Conservation (phyloP, 2,888 invertebrate species). For the Clunio marinus region DNA sequence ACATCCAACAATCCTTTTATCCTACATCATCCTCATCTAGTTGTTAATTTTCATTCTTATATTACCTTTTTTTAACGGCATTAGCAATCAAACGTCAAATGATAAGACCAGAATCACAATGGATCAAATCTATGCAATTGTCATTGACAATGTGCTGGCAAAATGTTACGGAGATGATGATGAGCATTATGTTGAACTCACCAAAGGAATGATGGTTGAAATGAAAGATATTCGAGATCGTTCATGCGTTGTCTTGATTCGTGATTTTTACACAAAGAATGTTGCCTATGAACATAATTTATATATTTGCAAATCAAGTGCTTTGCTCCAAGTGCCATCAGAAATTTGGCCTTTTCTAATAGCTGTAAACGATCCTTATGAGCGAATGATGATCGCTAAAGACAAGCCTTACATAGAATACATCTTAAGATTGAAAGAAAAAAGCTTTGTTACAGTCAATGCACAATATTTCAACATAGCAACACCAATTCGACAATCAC, state of each 20-base stretch:
- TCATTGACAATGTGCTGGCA: conserved; percentile 19
- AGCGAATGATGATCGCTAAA: conserved; percentile 53
- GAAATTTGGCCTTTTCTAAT: conserved; percentile 55
- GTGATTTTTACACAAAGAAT: conserved; percentile 22
- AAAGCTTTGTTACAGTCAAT: conserved; percentile 49
- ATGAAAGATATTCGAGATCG: background rate
- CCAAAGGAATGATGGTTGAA: conserved; percentile 12
- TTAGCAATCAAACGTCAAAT: too few relatives aligned
- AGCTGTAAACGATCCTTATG: conserved; percentile 53
- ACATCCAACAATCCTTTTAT: too few relatives aligned
- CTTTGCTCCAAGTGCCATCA: conserved; percentile 44
- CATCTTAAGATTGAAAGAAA: conserved; percentile 45
- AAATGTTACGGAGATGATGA: background rate
- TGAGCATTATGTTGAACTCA: background rate
- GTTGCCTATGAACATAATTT: conserved; percentile 42
- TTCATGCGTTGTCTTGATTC: background rate
- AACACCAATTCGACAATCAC: background rate
- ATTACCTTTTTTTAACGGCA: too few relatives aligned
- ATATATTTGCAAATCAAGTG: conserved; percentile 44
- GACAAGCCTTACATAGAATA: conserved; percentile 52
- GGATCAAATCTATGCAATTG: conserved; percentile 15
- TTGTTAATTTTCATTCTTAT: too few relatives aligned
- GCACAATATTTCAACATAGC: conserved; percentile 42
- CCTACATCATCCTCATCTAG: too few relatives aligned
- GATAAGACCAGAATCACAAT: too few relatives aligned